Evolutionary conservation across 92 coral and sea anemone genomes (phyloP), one percentile per base, ranked within the genome.

Genomic region (Desmophyllum pertusum): DNA sequence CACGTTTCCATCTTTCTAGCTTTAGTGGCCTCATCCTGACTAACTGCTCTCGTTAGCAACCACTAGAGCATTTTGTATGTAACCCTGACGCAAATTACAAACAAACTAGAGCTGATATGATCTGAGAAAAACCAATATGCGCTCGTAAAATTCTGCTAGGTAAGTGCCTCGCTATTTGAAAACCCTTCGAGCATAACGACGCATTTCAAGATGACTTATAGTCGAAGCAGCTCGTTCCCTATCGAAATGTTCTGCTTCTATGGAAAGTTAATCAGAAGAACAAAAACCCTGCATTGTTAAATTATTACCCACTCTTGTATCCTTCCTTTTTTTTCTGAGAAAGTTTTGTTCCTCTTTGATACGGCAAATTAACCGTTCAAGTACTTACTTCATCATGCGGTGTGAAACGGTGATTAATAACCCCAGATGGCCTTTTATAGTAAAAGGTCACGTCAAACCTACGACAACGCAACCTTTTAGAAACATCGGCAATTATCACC

Each of bases 401-500:
- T 27, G 30, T 55, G 27, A 67, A 61, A 43, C 70, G 71, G n/a
- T 73, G 79, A 82, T 73, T 71, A 50, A 82, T 82, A 82, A 50
- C 71, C 57, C 30, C 30, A 81, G 68, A 70, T 43, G 78, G 71
- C 36, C 71, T 9, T 77, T 50, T 27, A 69, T 76, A 76, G 80
- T 76, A n/a, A 1, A 63, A 15, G 61, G 55, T 70, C 77, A 53
- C 77, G 85, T 67, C 84, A 81, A 36, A 55, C 29, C 43, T 37
- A 41, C 37, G 41, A 70, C 57, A 8, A 57, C 67, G 85, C 61
- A 81, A 69, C 77, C 53, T 71, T n/a, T 82, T 40, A 14, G 59
- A 82, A 55, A 82, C 66, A 82, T 42, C 29, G 69, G 37, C 71
- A 82, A 82, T 80, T 80, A 67, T 69, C 86, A 40, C 43, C 45